Percentiles rank a stretch among this genome's conserved stretches.
These are phyloP conservation scores for Reticulitermes speratus DNA, from an alignment of 1,140 invertebrate species.

Conservation along the genomic window DNA sequence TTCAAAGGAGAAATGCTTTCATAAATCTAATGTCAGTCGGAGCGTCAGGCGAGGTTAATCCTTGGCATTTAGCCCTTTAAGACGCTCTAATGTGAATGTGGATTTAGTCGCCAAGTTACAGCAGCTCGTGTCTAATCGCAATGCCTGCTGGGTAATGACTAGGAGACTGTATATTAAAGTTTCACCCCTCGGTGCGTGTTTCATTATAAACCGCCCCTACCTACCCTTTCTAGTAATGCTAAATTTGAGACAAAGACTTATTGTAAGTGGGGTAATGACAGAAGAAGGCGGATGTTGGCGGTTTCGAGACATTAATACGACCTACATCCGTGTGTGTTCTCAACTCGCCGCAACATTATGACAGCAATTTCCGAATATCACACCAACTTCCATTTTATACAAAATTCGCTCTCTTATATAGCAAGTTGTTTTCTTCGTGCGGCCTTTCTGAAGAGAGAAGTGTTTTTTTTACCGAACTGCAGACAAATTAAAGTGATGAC, in stretches of 20 bases:
- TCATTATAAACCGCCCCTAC: slow-evolving; percentile 4
- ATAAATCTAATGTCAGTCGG: too few species aligned
- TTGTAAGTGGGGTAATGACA: background rate
- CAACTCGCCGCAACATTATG: background rate
- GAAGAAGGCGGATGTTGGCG: background rate
- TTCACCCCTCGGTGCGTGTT: background rate
- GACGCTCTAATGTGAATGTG: background rate
- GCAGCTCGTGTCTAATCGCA: background rate
- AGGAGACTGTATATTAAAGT: slow-evolving; percentile 10
- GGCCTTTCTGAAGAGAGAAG: too few species aligned
- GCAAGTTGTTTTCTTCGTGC: too few species aligned
- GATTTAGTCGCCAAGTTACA: background rate
- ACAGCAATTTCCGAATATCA: background rate
- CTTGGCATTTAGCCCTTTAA: too few species aligned
- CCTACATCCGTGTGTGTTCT: background rate
- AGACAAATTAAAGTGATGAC: too few species aligned
- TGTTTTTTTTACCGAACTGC: too few species aligned
- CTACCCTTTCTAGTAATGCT: background rate
- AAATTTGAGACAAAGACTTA: slow-evolving; percentile 17
- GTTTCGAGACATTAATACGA: background rate
- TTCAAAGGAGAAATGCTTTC: too few species aligned
- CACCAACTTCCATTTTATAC: background rate
- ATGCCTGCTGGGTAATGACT: slow-evolving; percentile 1
- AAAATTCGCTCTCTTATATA: background rate
- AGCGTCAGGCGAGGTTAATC: too few species aligned